Evolutionary conservation across 2,888 invertebrate species (phyloP).

Genomic region (Limenitis arthemis): DNA sequence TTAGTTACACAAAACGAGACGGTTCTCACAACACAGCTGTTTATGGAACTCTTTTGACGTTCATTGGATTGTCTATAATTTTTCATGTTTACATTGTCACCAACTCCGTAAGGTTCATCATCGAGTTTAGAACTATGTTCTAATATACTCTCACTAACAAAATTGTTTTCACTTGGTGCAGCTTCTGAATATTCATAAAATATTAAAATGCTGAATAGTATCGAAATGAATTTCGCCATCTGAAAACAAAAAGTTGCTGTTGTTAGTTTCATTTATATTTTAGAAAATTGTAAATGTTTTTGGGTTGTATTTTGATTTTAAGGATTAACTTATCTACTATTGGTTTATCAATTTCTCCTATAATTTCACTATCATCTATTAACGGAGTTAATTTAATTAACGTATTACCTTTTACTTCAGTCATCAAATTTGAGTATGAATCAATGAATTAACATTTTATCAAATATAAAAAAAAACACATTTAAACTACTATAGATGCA

Average conservation of each 20-base stretch:
- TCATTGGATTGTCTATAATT: conserved; percentile 20
- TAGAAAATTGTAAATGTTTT: not conserved
- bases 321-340: too few relatives aligned
- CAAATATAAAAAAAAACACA: too few relatives aligned
- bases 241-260: conserved; percentile 35
- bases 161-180: conserved; percentile 39
- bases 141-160: conserved; percentile 16
- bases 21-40: too few relatives aligned
- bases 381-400: too few relatives aligned
- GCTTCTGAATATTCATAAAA: conserved; percentile 37
- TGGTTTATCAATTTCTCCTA: too few relatives aligned
- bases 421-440: too few relatives aligned
- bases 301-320: too few relatives aligned
- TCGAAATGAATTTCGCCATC: conserved; percentile 40
- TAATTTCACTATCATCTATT: too few relatives aligned
- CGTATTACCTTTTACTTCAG: too few relatives aligned
- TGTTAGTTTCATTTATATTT: not conserved
- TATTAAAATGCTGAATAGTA: conserved; percentile 36
- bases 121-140: conserved; percentile 31
- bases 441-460: too few relatives aligned
- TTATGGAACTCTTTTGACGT: conserved; percentile 35
- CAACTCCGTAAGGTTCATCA: conserved; percentile 22
- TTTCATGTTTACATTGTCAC: conserved; percentile 28
- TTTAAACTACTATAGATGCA: too few relatives aligned
- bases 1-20: too few relatives aligned